A percentile compares a stretch with the other conserved stretches of the same genome.
phyloP scores from a whole-genome alignment of 2,113 vertebrate genomes.

The Chaenocephalus aceratus region DNA sequence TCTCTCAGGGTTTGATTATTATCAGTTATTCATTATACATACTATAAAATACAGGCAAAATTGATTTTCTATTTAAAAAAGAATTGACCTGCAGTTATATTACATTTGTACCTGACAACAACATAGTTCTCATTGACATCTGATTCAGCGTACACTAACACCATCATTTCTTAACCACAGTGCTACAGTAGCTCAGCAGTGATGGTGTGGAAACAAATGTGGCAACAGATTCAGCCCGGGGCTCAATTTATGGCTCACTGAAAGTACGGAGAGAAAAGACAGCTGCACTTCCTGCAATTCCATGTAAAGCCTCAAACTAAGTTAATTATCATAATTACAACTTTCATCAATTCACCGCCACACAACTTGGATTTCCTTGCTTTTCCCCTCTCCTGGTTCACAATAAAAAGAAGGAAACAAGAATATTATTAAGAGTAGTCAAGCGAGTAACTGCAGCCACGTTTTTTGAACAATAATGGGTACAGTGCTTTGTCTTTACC shows the following conservation, averaged over 20 bases:
- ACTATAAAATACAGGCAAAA: background rate
- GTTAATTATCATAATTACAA: conserved; percentile 65
- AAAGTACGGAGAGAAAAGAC: conserved; percentile 38
- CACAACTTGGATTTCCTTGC: conserved; percentile 47
- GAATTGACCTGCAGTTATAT: background rate
- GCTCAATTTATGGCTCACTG: conserved; percentile 47
- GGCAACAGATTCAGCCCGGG: conserved; percentile 36
- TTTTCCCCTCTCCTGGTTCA: conserved; percentile 28
- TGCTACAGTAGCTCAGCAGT: conserved; percentile 43
- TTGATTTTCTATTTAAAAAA: background rate
- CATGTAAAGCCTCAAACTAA: conserved; percentile 50
- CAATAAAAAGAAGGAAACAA: conserved; percentile 64
- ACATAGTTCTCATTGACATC: conserved; percentile 23
- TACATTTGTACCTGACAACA: background rate
- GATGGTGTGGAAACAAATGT: conserved; percentile 53
- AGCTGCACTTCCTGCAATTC: conserved; percentile 48
- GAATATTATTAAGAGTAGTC: conserved; percentile 57
- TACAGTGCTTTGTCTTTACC: conserved; percentile 76
- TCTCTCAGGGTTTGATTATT: background rate
- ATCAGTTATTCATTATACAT: too few relatives aligned
- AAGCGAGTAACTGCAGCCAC: conserved; percentile 66
- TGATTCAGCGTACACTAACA: conserved; percentile 10
- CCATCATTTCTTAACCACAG: conserved; percentile 30
- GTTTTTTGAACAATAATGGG: conserved; percentile 67
- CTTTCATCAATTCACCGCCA: conserved; percentile 55